phyloP scores from a whole-genome alignment of 2,797 vertebrate species.

The Periophthalmus magnuspinnatus region DNA sequence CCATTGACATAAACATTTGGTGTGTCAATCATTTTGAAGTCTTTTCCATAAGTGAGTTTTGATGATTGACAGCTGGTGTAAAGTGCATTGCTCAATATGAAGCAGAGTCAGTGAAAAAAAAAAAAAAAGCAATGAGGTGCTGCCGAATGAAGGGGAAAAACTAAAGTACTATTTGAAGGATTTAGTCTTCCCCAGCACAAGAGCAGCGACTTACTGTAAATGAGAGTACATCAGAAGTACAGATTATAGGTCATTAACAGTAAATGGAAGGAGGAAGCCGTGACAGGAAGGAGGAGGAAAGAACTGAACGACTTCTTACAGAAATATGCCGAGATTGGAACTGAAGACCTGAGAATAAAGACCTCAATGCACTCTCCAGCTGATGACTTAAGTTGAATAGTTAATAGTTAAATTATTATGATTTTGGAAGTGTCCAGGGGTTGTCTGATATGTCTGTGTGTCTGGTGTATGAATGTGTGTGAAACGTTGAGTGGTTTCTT shows the following conservation, averaged over 20 bases:
- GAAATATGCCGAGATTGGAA: too few species aligned
- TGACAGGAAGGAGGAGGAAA: background rate
- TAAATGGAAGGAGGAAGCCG: background rate
- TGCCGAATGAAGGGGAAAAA: background rate
- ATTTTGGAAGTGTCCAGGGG: background rate
- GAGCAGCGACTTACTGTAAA: background rate
- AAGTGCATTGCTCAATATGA: background rate
- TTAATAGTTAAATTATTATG: background rate
- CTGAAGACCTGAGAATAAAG: background rate
- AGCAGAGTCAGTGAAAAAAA: background rate
- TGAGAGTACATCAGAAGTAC: background rate
- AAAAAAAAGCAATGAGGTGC: background rate
- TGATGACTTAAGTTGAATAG: background rate
- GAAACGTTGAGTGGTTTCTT: too few species aligned
- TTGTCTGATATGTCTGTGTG: background rate
- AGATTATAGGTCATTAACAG: slow-evolving; percentile 6
- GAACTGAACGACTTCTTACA: slow-evolving; percentile 1
- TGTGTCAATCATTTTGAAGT: too few species aligned
- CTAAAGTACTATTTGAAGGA: background rate
- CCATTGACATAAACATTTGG: too few species aligned
- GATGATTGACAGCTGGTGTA: background rate
- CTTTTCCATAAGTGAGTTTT: too few species aligned
- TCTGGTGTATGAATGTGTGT: too few species aligned
- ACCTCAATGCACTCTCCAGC: background rate
- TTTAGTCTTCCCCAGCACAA: background rate